These are phyloP conservation scores for Neosilurus hyrtlii DNA, from an alignment of 2,797 vertebrate genomes.

Conservation along the genomic window DNA sequence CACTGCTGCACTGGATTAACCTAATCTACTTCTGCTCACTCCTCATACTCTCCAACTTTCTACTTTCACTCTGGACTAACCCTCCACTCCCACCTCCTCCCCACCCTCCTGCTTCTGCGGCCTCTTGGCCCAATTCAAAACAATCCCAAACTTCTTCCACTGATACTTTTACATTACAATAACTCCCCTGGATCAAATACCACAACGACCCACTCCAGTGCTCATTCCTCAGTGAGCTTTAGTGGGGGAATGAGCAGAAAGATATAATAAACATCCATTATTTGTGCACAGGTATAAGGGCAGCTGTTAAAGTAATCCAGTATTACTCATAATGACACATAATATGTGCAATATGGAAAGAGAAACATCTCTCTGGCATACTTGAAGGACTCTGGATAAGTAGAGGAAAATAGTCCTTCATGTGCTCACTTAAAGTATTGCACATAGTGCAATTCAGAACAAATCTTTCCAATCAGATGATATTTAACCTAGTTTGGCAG, in stretches of 20 bases:
- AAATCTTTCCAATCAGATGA: background rate
- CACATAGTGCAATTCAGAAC: background rate
- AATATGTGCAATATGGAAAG: constrained; percentile 31
- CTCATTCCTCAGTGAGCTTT: constrained; percentile 21
- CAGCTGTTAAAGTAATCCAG: constrained; percentile 45
- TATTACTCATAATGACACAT: constrained; percentile 39
- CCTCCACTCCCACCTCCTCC: constrained; percentile 34
- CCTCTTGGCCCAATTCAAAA: constrained; percentile 51
- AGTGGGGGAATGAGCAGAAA: constrained; percentile 3
- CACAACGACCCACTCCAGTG: background rate
- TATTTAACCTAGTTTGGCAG: background rate
- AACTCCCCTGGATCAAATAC: constrained; percentile 41
- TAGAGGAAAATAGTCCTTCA: constrained; percentile 8
- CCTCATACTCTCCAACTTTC: constrained; percentile 34
- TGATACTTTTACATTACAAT: constrained; percentile 43
- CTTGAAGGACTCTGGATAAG: background rate
- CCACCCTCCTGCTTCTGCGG: constrained; percentile 46
- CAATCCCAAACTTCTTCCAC: constrained; percentile 53
- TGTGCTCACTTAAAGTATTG: background rate
- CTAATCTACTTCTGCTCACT: constrained; percentile 48
- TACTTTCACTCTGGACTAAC: constrained; percentile 31
- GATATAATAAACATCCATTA: constrained; percentile 31
- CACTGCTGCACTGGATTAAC: constrained; percentile 57
- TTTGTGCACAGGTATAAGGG: constrained; percentile 31
- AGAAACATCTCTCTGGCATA: constrained; percentile 34